Conservation (phyloP, 1,140 invertebrate species). For the Stenopsyche tienmushanensis region DNA sequence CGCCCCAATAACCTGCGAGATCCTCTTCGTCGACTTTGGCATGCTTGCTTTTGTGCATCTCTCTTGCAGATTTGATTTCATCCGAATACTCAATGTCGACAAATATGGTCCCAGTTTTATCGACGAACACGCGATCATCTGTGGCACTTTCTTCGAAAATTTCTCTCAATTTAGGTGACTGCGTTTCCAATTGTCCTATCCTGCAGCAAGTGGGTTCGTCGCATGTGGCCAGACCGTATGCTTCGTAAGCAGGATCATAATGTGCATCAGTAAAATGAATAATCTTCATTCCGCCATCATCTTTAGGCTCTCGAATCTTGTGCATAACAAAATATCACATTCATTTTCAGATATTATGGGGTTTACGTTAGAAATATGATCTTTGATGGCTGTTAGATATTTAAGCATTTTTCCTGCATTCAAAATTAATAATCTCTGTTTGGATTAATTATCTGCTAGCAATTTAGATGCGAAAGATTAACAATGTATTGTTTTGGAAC, state of each 20-base stretch:
- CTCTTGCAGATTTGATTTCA: conserved; percentile 40
- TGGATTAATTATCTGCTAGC: neutral
- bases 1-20: conserved; percentile 74
- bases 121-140: conserved; percentile 15
- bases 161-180: conserved; percentile 10
- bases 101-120: conserved; percentile 37
- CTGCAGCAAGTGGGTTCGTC: conserved; percentile 78
- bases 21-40: too few relatives aligned
- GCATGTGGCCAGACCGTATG: conserved; percentile 67
- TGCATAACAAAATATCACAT: neutral
- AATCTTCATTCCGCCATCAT: conserved; percentile 54
- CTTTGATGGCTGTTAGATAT: conserved; percentile 22
- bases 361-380: neutral
- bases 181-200: conserved; percentile 49
- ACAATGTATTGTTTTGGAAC: neutral
- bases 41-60: too few relatives aligned
- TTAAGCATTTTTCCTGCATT: conserved; percentile 41
- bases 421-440: conserved; percentile 40
- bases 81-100: conserved; percentile 44
- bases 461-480: too few relatives aligned
- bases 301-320: conserved; percentile 4
- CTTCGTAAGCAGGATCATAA: conserved; percentile 72
- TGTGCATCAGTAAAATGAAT: conserved; percentile 82
- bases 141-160: conserved; percentile 22
- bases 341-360: neutral